Evolutionary conservation across 2,113 vertebrate species (phyloP).

Genomic region (Ifrita kowaldi): DNA sequence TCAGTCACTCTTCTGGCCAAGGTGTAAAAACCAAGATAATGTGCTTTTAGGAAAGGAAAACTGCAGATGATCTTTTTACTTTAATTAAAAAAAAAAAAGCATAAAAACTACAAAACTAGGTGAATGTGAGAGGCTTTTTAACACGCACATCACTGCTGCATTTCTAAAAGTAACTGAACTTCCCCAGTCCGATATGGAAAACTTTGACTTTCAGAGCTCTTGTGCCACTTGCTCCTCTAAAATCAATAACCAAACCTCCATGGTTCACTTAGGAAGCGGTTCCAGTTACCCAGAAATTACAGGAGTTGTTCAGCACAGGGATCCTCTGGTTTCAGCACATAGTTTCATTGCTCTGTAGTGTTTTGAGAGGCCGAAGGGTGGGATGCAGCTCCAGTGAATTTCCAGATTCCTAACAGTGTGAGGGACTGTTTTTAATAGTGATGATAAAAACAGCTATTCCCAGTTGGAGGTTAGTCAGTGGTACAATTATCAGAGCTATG

Average conservation of each 20-base stretch:
- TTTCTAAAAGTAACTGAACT: background rate
- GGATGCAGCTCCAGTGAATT: conserved; percentile 65
- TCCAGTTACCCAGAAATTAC: background rate
- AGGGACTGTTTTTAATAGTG: conserved; percentile 74
- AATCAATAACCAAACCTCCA: background rate
- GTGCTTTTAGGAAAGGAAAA: background rate
- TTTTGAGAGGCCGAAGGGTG: conserved; percentile 66
- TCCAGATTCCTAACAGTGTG: conserved; percentile 70
- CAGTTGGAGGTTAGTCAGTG: conserved; percentile 71
- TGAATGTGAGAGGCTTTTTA: background rate
- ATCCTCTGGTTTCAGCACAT: conserved; percentile 47
- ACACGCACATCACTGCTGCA: background rate
- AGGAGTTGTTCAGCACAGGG: conserved; percentile 15
- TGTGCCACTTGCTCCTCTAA: background rate
- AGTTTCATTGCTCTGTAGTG: conserved; percentile 30
- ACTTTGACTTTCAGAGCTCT: background rate
- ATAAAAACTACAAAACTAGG: background rate
- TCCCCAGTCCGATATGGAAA: background rate
- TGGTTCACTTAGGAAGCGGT: background rate
- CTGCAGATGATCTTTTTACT: background rate
- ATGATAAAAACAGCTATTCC: conserved; percentile 72
- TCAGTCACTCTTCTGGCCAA: background rate
- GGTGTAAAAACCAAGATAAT: background rate
- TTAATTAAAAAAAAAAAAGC: background rate
- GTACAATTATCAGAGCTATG: conserved; percentile 64